Evolutionary conservation across 2,113 vertebrate species (phyloP).

Genomic region (Isichthys henryi): DNA sequence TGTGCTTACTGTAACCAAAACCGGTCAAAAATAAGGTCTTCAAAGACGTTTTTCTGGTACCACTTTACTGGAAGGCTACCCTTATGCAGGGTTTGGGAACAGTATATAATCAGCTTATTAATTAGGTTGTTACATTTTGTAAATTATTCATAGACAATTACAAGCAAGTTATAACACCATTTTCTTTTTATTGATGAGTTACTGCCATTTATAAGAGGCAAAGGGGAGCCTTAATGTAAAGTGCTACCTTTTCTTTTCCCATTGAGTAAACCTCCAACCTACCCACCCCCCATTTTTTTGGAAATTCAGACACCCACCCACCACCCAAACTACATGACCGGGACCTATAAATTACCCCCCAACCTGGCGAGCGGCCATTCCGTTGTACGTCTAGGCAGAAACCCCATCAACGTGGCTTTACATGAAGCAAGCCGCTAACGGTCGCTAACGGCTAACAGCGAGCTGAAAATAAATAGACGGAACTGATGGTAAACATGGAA

Average conservation of each 20-base stretch:
- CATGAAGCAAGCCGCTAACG: neutral
- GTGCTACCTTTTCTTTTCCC: neutral
- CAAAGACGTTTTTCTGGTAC: neutral
- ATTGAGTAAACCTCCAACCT: neutral
- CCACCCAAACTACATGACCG: neutral
- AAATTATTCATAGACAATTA: neutral
- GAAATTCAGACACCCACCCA: neutral
- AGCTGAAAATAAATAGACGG: neutral
- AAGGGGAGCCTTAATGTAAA: neutral
- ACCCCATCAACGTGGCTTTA: neutral
- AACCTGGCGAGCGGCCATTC: neutral
- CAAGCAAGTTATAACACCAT: neutral
- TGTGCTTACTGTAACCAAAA: neutral
- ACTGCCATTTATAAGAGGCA: neutral
- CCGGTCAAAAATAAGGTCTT: neutral
- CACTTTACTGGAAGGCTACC: neutral
- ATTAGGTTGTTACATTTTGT: neutral
- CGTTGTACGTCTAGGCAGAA: neutral
- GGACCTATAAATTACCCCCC: neutral
- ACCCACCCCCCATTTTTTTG: neutral
- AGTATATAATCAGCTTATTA: neutral
- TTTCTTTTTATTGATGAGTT: neutral
- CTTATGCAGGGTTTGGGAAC: neutral
- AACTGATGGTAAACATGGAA: neutral
- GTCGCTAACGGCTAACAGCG: neutral